A percentile compares a stretch with the other conserved stretches of the same genome.
These are phyloP conservation scores for Drosophila antonietae DNA, from an alignment of 2,888 invertebrate genomes.

Conservation along the genomic window DNA sequence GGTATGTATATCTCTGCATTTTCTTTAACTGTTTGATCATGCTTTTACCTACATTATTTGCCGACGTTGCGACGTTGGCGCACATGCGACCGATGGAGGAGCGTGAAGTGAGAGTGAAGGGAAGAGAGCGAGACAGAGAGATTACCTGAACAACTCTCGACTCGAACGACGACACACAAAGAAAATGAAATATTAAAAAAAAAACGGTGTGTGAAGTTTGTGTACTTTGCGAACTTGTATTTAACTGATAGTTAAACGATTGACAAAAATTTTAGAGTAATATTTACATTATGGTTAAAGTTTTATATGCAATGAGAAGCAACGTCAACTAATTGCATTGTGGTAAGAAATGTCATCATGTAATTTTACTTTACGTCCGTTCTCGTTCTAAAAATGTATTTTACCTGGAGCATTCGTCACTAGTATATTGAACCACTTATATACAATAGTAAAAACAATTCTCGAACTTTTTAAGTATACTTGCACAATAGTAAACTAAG, in stretches of 20 bases:
- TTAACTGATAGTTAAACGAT: no score
- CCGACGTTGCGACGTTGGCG: conserved; percentile 57
- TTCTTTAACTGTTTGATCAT: conserved; percentile 25
- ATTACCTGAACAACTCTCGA: conserved; percentile 26
- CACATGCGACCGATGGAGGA: conserved; percentile 21
- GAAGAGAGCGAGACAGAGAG: conserved; percentile 12
- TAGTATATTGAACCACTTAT: conserved; percentile 39
- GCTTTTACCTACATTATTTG: conserved; percentile 44
- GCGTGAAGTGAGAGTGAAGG: conserved; percentile 1
- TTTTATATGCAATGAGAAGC: background rate
- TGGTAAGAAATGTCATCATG: conserved; percentile 60
- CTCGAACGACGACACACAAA: conserved; percentile 41
- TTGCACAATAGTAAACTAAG: conserved; percentile 26
- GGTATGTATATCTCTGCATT: background rate
- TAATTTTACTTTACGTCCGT: conserved; percentile 53
- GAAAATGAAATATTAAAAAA: conserved; percentile 31
- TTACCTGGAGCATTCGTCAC: conserved; percentile 63
- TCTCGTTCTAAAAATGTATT: conserved; percentile 23
- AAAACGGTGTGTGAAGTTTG: background rate
- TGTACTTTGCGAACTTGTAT: background rate
- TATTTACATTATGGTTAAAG: background rate
- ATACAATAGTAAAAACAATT: conserved; percentile 50
- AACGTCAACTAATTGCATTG: conserved; percentile 44
- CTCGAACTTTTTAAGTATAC: conserved; percentile 25
- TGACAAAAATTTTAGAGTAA: background rate